Base-by-base conservation (phyloP, 2,113 vertebrate species). In the Psittacara wagleri region DNA sequence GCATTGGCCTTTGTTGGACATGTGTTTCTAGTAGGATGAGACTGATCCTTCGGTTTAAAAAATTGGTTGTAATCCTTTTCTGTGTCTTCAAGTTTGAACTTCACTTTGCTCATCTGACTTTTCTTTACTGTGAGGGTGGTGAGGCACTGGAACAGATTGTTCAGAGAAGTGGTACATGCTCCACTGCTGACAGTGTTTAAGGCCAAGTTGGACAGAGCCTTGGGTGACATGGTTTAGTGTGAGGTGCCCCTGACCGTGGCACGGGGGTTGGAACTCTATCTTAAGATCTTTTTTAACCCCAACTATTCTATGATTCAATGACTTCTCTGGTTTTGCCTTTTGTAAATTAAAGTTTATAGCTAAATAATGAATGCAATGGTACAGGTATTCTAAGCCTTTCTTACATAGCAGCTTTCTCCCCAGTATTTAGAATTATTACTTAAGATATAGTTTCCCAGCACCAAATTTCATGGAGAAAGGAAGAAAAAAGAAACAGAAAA, bases 371-470 rank as follows among this genome's bases (percentile, higher is more conserved):
- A 83, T 74, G 1, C 12, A 57, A 55, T 17, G 17, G 13, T 43
- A 7, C 28, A 66, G 23, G 11, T 31, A 70, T 61, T 39, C 27
- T 57, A 46, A 70, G 31, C 10, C 7, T 76, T 85, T 92, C 55
- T 76, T 41, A 46, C 5, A 23, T 2, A 46, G 8, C 6, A 55
- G 2, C 1, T 55, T 77, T 72, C 7, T 1, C 2, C 7, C 0
- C 9, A n/a, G 7, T 31, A 68, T 93, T 90, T 31, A 35, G 15
- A 43, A 43, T 46, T 72, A 37, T 73, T 88, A 27, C 6, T 72
- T 55, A 20, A 5, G 6, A 48, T 41, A 39, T 3, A 35, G 6
- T 52, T 81, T 15, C 6, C 57, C 10, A 54, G 69, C 19, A 64
- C 1, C 12, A 76, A 12, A 68, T 83, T 51, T 73, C 24, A 39